phyloP scores from a whole-genome alignment of 2,113 vertebrate genomes.

The Rhegmatorhina hoffmannsi region DNA sequence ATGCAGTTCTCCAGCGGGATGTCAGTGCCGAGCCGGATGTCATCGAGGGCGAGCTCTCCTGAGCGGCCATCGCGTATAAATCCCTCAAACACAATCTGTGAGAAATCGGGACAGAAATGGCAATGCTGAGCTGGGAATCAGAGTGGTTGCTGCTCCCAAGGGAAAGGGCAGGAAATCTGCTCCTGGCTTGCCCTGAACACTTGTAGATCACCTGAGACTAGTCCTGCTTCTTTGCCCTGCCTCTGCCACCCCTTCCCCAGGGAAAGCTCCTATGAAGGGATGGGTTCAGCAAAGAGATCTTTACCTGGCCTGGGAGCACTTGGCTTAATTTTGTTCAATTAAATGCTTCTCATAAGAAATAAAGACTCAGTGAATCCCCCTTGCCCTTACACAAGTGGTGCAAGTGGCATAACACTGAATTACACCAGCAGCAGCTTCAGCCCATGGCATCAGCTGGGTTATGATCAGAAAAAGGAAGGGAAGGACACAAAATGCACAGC shows the following conservation, averaged over 20 bases:
- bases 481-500: constrained; percentile 6
- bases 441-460: neutral
- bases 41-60: constrained; percentile 91
- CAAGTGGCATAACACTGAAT: neutral
- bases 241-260: neutral
- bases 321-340: neutral
- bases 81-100: constrained; percentile 93
- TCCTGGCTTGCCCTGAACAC: constrained; percentile 18
- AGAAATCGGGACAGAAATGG: constrained; percentile 12
- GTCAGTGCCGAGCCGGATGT: constrained; percentile 90
- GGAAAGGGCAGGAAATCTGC: neutral
- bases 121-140: neutral
- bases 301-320: neutral
- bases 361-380: neutral
- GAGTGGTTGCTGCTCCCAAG: neutral
- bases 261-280: neutral
- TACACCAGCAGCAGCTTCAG: neutral
- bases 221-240: neutral
- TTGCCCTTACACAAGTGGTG: neutral
- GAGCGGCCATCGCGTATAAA: constrained; percentile 85
- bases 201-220: neutral
- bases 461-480: neutral
- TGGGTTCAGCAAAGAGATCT: rapidly evolving
- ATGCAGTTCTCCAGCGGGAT: constrained; percentile 90
- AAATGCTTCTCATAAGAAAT: neutral